phyloP scores from a whole-genome alignment of 2,797 vertebrate species.

The Erethizon dorsatum region DNA sequence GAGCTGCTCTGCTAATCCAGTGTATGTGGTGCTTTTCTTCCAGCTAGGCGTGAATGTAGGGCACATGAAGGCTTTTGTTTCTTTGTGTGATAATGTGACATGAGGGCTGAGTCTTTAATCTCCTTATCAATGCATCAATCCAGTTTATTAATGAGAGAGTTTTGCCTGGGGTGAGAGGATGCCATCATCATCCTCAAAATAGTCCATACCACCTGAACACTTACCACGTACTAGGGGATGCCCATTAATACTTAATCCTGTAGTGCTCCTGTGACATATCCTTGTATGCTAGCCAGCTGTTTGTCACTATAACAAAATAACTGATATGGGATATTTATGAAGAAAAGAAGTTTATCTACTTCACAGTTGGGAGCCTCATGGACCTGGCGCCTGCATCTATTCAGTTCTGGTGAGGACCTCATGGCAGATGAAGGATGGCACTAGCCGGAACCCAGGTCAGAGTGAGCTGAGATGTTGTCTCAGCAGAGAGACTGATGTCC shows the following conservation, averaged over 20 bases:
- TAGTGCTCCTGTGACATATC: not conserved
- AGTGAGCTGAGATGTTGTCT: not conserved
- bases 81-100: not conserved
- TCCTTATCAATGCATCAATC: slow-evolving; percentile 4
- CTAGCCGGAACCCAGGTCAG: not conserved
- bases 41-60: not conserved
- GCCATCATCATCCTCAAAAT: not conserved
- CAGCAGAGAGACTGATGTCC: not conserved
- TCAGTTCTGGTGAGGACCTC: not conserved
- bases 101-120: slow-evolving; percentile 31
- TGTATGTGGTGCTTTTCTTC: slow-evolving; percentile 58
- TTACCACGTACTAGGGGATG: not conserved
- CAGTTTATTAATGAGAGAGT: not conserved
- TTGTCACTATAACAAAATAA: not conserved
- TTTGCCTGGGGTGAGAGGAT: slow-evolving; percentile 48
- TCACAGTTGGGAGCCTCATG: not conserved
- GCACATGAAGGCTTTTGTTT: not conserved
- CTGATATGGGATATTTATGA: not conserved
- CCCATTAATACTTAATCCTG: not conserved
- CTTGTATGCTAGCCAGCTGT: not conserved
- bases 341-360: not conserved
- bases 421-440: not conserved
- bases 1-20: slow-evolving; percentile 58
- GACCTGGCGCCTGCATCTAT: not conserved
- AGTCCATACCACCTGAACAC: not conserved